phyloP scores from a whole-genome alignment of 2,797 vertebrate genomes.

The Lutjanus argentimaculatus region DNA sequence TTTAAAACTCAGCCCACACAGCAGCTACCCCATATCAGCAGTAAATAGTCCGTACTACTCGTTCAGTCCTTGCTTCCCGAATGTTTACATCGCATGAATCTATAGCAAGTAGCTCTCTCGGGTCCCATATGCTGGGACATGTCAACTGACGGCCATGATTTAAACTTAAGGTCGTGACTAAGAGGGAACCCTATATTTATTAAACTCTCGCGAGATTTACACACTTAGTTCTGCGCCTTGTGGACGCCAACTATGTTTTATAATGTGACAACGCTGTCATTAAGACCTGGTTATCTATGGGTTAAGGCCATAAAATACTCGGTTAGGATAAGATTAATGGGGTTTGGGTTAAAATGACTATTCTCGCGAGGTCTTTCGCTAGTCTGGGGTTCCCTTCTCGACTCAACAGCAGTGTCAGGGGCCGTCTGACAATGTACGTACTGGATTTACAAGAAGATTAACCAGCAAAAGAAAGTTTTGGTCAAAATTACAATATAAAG shows the following conservation, averaged over 20 bases:
- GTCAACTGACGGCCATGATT: slow-evolving; percentile 52
- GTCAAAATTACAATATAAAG: rapidly evolving
- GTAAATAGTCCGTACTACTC: neutral
- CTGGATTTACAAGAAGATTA: rapidly evolving
- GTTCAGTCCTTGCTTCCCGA: neutral
- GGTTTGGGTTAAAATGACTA: too few species aligned
- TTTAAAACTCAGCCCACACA: neutral
- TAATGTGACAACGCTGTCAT: too few species aligned
- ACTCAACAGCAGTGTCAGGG: neutral
- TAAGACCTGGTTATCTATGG: too few species aligned
- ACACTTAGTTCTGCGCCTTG: too few species aligned
- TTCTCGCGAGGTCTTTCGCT: too few species aligned
- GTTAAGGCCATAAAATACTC: too few species aligned
- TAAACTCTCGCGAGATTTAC: too few species aligned
- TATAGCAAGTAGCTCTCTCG: neutral
- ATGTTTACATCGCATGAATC: neutral
- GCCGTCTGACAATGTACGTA: slow-evolving; percentile 31
- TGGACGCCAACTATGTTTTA: too few species aligned
- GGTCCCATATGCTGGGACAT: neutral
- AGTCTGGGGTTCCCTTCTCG: too few species aligned
- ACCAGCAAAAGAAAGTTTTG: rapidly evolving
- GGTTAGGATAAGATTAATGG: too few species aligned
- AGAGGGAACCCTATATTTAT: too few species aligned
- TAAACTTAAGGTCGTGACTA: too few species aligned
- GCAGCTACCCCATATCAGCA: slow-evolving; percentile 5